Conservation (phyloP, 2,113 vertebrate species). For the Gobius niger region DNA sequence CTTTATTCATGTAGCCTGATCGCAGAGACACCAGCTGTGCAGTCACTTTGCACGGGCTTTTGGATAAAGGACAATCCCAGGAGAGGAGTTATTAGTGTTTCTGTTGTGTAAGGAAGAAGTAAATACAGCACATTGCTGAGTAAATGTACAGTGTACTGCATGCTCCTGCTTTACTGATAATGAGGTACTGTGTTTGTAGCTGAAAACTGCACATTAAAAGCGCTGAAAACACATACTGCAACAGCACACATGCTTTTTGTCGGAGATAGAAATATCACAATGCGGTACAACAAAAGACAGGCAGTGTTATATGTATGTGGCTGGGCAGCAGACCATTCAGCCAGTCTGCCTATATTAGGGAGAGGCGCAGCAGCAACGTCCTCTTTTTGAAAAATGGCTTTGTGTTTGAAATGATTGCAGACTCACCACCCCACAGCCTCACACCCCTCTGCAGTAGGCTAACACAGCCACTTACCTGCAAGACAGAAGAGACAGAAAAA, state of each 20-base stretch:
- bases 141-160: neutral
- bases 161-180: neutral
- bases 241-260: constrained; percentile 9
- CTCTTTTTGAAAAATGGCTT: constrained; percentile 62
- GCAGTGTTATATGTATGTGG: neutral
- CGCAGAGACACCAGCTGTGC: constrained; percentile 16
- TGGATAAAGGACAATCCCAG: constrained; percentile 48
- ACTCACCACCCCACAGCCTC: constrained; percentile 61
- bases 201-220: neutral
- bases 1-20: neutral
- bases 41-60: constrained; percentile 44
- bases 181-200: neutral
- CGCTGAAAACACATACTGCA: neutral
- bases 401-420: constrained; percentile 54
- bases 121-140: too few relatives aligned
- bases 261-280: neutral
- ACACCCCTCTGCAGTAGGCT: constrained; percentile 48
- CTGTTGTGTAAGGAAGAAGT: too few relatives aligned
- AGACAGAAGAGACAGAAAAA: constrained; percentile 70
- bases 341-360: constrained; percentile 21
- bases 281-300: constrained; percentile 1
- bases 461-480: constrained; percentile 76
- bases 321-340: constrained; percentile 30
- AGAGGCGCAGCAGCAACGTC: constrained; percentile 31
- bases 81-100: constrained; percentile 11